A percentile compares a stretch with the other conserved stretches of the same genome.
phyloP scores from a whole-genome alignment of 2,797 vertebrate species.

The Acanthiza pusilla region DNA sequence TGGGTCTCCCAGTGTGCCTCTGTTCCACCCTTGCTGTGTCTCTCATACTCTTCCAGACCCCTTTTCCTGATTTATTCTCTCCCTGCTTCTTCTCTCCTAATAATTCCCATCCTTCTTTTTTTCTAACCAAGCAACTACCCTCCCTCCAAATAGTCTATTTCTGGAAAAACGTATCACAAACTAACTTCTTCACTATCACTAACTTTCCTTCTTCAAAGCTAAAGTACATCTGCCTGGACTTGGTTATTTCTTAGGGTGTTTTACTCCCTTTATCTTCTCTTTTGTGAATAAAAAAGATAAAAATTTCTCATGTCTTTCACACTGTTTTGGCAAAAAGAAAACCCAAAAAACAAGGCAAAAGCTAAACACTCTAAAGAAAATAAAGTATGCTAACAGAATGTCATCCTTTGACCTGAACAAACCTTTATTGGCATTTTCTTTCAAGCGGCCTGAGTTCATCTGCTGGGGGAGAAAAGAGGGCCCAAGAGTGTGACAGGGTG shows the following conservation, averaged over 20 bases:
- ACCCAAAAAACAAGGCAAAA: background rate
- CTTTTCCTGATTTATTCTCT: background rate
- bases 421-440: background rate
- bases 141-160: background rate
- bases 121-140: background rate
- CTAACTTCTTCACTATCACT: background rate
- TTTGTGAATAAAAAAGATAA: background rate
- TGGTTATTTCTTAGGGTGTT: background rate
- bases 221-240: background rate
- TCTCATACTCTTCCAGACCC: background rate
- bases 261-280: background rate
- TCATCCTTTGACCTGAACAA: background rate
- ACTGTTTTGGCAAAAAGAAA: background rate
- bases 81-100: background rate
- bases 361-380: background rate
- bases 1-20: background rate
- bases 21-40: background rate
- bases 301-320: background rate
- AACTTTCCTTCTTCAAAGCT: background rate
- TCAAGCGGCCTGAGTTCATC: accelerated
- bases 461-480: background rate
- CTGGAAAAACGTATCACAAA: background rate
- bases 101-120: background rate
- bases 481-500: background rate
- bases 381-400: background rate